These are phyloP conservation scores for Aricia agestis DNA, from an alignment of 1,140 invertebrate genomes.

Conservation along the genomic window DNA sequence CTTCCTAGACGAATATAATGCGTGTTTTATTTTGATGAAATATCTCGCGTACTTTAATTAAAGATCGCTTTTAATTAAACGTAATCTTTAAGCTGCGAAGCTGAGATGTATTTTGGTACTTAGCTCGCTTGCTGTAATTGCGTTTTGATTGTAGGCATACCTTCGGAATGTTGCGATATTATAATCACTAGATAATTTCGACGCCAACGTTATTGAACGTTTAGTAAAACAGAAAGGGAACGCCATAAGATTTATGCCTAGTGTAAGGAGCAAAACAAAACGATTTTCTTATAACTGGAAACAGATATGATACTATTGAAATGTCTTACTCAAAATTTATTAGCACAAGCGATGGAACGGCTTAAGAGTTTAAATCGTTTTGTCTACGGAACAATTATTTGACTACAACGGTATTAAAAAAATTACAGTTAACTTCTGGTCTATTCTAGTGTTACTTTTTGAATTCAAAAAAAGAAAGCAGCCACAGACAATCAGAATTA, in stretches of 20 bases:
- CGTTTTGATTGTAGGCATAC: conserved; percentile 35
- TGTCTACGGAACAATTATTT: too few species aligned
- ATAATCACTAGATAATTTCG: conserved; percentile 5
- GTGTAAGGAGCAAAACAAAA: too few species aligned
- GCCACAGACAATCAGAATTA: background rate
- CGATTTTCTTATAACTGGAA: too few species aligned
- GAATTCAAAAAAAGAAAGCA: too few species aligned
- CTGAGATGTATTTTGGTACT: conserved; percentile 37
- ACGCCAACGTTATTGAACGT: background rate
- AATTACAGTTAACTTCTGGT: too few species aligned
- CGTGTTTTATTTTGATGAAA: conserved; percentile 63
- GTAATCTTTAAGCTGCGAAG: conserved; percentile 52
- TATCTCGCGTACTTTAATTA: conserved; percentile 60
- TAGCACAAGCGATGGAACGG: too few species aligned
- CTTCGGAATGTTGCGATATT: conserved; percentile 12
- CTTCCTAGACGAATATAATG: conserved; percentile 65
- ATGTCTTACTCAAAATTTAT: too few species aligned
- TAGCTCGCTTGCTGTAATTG: conserved; percentile 43
- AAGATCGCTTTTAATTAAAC: conserved; percentile 68
- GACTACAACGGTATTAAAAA: too few species aligned
- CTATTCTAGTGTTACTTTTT: too few species aligned
- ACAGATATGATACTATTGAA: too few species aligned
- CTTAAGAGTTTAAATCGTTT: too few species aligned
- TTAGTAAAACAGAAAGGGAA: background rate
- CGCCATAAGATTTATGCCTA: too few species aligned